Base-by-base conservation (phyloP, 2,888 invertebrate genomes). In the Agrotis exclamationis region DNA sequence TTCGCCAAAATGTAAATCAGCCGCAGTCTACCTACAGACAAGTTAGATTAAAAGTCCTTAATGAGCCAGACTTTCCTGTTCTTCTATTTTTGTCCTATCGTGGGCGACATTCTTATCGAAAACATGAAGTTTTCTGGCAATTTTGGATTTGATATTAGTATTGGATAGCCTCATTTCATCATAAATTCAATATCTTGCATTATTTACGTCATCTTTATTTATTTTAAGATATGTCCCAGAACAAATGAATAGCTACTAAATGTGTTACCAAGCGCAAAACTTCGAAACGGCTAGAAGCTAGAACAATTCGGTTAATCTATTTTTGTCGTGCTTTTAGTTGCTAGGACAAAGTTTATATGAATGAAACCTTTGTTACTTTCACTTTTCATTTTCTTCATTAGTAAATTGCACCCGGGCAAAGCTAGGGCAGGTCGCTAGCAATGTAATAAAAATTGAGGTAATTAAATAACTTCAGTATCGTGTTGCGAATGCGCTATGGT, bases 1-100 rank as follows among this genome's bases (percentile, higher is more conserved):
- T 63, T 24, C 56, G 79, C 79, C 74, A 83, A 76, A 74, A 47
- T 57, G 58, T 78, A 80, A 74, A 80, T 76, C 48, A 69, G 22
- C 66, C 58, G 22, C 28, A 65, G 54, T 72, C 70, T 64, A 53
- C 57, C 65, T 66, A 71, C 50, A 13, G 18, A 18, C 56, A 63
- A 50, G 22, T 64, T 62, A 62, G 14, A 60, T 70, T 66, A 50
- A 33, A 72, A 63, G 20, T 67, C 60, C 51, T 69, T 70, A 62
- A 74, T 72, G 56, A 72, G 70, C 63, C 66, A 73, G 68, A 73
- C 70, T 67, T 69, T 74, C 48, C 50, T 47, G 70, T 71, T 74
- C 53, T 54, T 48, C 28, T 47, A 63, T 65, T 76, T 16, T 65
- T 14, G 50, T 47, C 11, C 24, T 18, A 28, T 50, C 16, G 14